Evolutionary conservation across 2,888 invertebrate species (phyloP).

Genomic region (Lithodes maja): DNA sequence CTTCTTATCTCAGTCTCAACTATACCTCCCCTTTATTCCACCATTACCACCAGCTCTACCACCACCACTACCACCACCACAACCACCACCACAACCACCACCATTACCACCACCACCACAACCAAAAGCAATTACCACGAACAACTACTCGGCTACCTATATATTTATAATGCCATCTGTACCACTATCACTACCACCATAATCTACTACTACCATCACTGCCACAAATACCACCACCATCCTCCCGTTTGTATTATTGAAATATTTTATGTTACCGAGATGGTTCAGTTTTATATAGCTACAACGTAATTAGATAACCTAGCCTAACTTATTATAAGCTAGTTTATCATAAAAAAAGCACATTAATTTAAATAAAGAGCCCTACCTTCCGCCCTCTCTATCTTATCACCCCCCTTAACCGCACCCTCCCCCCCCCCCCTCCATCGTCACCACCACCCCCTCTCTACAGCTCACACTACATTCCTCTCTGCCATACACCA

Average conservation of each 20-base stretch:
- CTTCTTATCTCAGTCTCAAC: constrained; percentile 20
- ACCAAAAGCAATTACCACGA: background rate
- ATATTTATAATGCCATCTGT: too few relatives aligned
- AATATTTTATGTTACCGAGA: too few relatives aligned
- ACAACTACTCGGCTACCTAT: too few relatives aligned
- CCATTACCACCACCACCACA: background rate
- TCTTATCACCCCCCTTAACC: background rate
- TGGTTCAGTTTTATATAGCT: too few relatives aligned
- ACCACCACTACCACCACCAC: background rate
- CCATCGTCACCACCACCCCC: background rate
- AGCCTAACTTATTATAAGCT: too few relatives aligned
- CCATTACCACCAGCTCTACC: background rate
- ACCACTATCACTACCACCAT: too few relatives aligned
- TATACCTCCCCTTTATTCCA: background rate
- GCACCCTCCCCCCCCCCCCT: background rate
- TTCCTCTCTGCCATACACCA: background rate
- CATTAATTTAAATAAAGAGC: too few relatives aligned
- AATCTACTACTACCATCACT: too few relatives aligned
- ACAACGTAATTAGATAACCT: too few relatives aligned
- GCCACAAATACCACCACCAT: too few relatives aligned
- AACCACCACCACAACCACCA: background rate
- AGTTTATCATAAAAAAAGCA: too few relatives aligned
- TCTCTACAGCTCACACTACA: background rate
- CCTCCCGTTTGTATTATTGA: too few relatives aligned
- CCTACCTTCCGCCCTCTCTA: background rate